Base-by-base conservation (phyloP, 2,888 invertebrate genomes). In the Phanerotoma sp. region DNA sequence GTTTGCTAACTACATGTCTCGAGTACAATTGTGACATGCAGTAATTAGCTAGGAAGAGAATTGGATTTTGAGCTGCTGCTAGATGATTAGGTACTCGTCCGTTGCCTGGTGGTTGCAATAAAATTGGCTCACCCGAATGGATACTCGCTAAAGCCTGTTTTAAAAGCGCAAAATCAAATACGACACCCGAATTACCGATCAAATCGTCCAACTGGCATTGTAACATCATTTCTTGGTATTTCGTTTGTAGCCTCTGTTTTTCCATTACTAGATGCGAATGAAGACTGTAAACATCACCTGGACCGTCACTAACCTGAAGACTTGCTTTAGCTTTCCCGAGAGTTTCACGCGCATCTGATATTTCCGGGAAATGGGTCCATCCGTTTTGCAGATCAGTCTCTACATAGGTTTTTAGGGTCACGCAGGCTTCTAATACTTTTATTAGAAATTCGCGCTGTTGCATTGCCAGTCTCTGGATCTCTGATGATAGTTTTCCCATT, bases 21-120 rank as follows among this genome's bases (percentile, higher is more conserved):
- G 86, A 84, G 73, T 86, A 87, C 57, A 88, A 74, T 71, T 86
- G 87, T 15, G 86, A 86, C 82, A 87, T 85, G 75, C 89, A 89
- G 72, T 88, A 89, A 73, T 89, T 89, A 50, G 87, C 87, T 58
- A 89, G 80, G 69, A 89, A 84, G 61, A 89, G 78, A 37, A 88
- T 83, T 5, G 88, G 87, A 70, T 88, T 87, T 64, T 85, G 84
- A 58, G 83, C 81, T 6, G 80, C 79, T 30, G 78, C 67, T 20
- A 72, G 41, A 48, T 75, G 73, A 54, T 69, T 71, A 6, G 70
- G 66, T 47, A 72, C 35, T 42, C 74, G 62, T 10, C 71, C 69
- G 10, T 71, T 71, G 60, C 40, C 66, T 62, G 42, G 74, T 64
- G 54, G 53, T 40, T 52, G 51, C 71, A 62, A 75, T 69, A 54